Evolutionary conservation across 2,888 invertebrate species (phyloP).

Genomic region (Tenthredo livida): DNA sequence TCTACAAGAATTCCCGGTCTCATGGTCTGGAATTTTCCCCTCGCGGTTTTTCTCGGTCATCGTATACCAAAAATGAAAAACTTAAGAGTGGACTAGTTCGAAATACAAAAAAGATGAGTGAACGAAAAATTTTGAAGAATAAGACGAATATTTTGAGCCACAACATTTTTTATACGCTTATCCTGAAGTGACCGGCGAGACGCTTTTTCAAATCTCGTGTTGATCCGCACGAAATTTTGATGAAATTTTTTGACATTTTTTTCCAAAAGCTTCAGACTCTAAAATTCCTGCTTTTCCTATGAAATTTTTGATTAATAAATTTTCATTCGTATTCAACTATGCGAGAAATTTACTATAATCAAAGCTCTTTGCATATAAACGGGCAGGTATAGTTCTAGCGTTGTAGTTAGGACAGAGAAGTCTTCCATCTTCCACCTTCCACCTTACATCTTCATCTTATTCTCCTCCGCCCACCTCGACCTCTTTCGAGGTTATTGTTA

Average conservation of each 20-base stretch:
- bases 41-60: background rate
- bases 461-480: background rate
- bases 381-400: background rate
- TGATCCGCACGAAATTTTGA: background rate
- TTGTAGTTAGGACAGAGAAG: constrained; percentile 2
- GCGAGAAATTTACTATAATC: background rate
- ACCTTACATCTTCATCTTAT: background rate
- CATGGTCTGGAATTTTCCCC: background rate
- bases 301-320: background rate
- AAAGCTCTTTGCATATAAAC: background rate
- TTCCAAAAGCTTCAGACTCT: no score
- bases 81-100: no score
- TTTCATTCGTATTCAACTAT: background rate
- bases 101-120: no score
- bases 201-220: no score
- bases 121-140: no score
- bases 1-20: background rate
- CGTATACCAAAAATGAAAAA: no score
- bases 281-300: no score
- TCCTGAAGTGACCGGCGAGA: no score
- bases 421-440: constrained; percentile 17
- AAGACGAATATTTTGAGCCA: no score
- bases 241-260: no score
- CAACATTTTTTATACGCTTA: no score
- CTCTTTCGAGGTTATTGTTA: constrained; percentile 46